phyloP scores from a whole-genome alignment of 2,113 vertebrate species.

The Alosa alosa region DNA sequence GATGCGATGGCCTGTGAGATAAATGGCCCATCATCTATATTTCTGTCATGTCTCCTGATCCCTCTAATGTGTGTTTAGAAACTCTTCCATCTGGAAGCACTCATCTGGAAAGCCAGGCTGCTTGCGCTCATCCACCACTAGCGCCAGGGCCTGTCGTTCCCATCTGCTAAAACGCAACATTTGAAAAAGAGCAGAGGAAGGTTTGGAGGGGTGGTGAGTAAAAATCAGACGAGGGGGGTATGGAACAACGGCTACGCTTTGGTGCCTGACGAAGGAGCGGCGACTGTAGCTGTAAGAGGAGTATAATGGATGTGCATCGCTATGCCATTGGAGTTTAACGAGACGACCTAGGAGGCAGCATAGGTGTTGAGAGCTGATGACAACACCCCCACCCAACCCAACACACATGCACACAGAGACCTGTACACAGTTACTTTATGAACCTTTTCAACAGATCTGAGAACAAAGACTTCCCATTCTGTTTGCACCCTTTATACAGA shows the following conservation, averaged over 20 bases:
- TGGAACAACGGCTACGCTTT: neutral
- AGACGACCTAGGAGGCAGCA: neutral
- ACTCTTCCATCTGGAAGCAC: constrained; percentile 68
- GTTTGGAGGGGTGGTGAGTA: constrained; percentile 40
- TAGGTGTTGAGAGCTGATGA: neutral
- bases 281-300: constrained; percentile 19
- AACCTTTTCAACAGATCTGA: too few relatives aligned
- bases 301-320: neutral
- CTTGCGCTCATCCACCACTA: constrained; percentile 56
- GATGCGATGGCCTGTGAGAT: constrained; percentile 24
- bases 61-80: constrained; percentile 44
- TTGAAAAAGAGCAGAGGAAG: constrained; percentile 48
- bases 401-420: neutral
- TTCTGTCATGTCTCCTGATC: constrained; percentile 48
- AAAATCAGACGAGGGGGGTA: constrained; percentile 40
- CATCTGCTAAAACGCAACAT: constrained; percentile 59
- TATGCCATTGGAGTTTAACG: neutral
- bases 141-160: constrained; percentile 45
- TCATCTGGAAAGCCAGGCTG: constrained; percentile 52
- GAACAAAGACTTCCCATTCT: too few relatives aligned
- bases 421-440: neutral
- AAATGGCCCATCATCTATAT: constrained; percentile 48
- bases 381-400: neutral
- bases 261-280: neutral
- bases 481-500: too few relatives aligned